Conservation (phyloP, 2,888 invertebrate species). For the Barypeithes pellucidus region DNA sequence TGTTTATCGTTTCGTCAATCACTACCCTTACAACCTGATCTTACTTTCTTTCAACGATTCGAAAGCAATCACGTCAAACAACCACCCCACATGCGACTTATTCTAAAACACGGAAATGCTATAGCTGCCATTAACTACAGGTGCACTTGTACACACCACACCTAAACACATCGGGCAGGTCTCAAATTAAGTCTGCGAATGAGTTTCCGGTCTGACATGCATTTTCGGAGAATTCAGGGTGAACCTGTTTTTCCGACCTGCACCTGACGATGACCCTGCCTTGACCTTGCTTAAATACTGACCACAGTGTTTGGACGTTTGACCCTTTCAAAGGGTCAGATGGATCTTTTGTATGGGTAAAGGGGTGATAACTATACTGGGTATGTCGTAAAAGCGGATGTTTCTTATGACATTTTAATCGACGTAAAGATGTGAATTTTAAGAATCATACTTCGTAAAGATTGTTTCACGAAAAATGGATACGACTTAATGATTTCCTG, state of each 20-base stretch:
- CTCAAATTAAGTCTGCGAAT: constrained; percentile 43
- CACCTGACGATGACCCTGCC: constrained; percentile 48
- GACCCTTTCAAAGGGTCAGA: constrained; percentile 49
- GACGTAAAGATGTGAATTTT: too few relatives aligned
- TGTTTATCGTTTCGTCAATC: too few relatives aligned
- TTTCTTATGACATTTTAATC: neutral
- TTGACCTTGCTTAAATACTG: constrained; percentile 49
- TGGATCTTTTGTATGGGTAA: constrained; percentile 35
- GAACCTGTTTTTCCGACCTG: constrained; percentile 47
- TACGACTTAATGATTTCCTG: too few relatives aligned
- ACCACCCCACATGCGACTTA: neutral
- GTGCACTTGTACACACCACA: neutral
- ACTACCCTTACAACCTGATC: too few relatives aligned
- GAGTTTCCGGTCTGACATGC: constrained; percentile 43
- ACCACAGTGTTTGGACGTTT: constrained; percentile 41
- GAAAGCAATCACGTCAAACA: constrained; percentile 13
- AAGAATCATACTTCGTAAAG: too few relatives aligned
- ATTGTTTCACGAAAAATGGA: too few relatives aligned
- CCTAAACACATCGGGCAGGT: neutral
- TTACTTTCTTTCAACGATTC: neutral
- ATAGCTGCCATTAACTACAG: constrained; percentile 7
- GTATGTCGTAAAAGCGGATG: neutral
- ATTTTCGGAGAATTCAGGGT: constrained; percentile 39
- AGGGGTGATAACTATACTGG: constrained; percentile 8
- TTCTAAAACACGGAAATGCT: constrained; percentile 14